Base-by-base conservation (phyloP, 2,888 invertebrate genomes). In the Drosophila histrio region DNA sequence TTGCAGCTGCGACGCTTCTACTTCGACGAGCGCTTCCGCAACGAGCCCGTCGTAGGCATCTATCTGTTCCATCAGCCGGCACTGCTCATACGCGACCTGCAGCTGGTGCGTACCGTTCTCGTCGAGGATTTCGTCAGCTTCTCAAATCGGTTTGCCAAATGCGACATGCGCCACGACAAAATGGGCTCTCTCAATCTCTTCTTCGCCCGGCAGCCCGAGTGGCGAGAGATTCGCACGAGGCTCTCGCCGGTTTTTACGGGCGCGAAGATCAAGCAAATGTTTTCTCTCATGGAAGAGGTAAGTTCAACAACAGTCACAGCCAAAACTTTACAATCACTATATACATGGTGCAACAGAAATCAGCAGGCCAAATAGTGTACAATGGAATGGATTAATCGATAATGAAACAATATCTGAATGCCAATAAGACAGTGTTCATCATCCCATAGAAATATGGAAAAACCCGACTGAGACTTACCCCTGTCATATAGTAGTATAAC, bases 51-150 rank as follows among this genome's bases (percentile, higher is more conserved):
- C 54, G 83, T 89, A 73, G 89, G 93, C 83, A 72, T 93, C 73
- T 83, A 91, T 87, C 88, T 93, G n/a, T 91, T 93, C 61, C 91
- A 93, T 71, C 91, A 91, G 57, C 93, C 93, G 1, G 89, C 90
- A 1, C 58, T 93, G 21, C 56, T 93, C 26, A 76, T 92, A 13
- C 91, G 92, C 11, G 92, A 93, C 64, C 91, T 92, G 0, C 91
- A 92, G 15, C 70, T 93, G 21, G 88, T 92, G 2, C 93, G 92
- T 47, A 88, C 90, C 11, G 79, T 93, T 1, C 75, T 93, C 8
- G 84, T 93, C 9, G 92, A 92, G 53, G 93, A 93, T 59, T 93
- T 93, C 58, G 90, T 91, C 9, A 89, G 89, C 43, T 93, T 93
- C 75, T 78, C 89, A 0, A 87, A 89, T 64, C 85, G 91, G 0